Base-by-base conservation (phyloP, 2,113 vertebrate genomes). In the Tragelaphus strepsiceros region DNA sequence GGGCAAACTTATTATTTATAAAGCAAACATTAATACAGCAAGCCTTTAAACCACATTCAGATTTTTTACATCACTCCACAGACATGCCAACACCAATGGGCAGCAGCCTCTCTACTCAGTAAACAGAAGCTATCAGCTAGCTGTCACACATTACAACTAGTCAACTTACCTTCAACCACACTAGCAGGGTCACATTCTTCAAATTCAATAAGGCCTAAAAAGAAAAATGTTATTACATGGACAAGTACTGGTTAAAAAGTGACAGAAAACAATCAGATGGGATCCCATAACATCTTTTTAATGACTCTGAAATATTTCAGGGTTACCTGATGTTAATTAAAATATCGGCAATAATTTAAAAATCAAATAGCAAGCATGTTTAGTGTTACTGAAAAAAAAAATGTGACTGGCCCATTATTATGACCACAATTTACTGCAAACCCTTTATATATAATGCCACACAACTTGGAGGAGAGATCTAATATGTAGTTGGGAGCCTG, bases 121-220 rank as follows among this genome's bases (percentile, higher is more conserved):
- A 43, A 88, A 92, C 43, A 91, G 58, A 93, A 43, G 43, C 53
- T 28, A 96, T 16, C 53, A 96, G 85, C 39, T 89, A 84, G 39
- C 1, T 95, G 28, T 28, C 87, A 89, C 26, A 58, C 11, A 87
- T 87, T 43, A 96, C 1, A 87, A 80, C 17, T 49, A 90, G 61
- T 71, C 35, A 97, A 98, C 98, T 98, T 94, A 99, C 99, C 99
- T 99, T 99, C 99, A 58, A 99, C 99, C 89, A 99, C 99, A 96
- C 99, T 99, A 56, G 99, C 99, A 96, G 99, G 98, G 92, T 99
- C 99, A 98, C 99, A 99, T 99, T 99, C 99, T 98, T 99, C 99
- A 99, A 99, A 99, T 98, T 99, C 99, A 98, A 99, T 99, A 93
- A 99, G 99, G 26, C 99, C 99, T 99, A 88, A 96, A 95, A 46